A percentile compares a stretch with the other conserved stretches of the same genome.
Evolutionary conservation across 2,888 invertebrate genomes (phyloP).

Genomic region (Polia nebulosa): DNA sequence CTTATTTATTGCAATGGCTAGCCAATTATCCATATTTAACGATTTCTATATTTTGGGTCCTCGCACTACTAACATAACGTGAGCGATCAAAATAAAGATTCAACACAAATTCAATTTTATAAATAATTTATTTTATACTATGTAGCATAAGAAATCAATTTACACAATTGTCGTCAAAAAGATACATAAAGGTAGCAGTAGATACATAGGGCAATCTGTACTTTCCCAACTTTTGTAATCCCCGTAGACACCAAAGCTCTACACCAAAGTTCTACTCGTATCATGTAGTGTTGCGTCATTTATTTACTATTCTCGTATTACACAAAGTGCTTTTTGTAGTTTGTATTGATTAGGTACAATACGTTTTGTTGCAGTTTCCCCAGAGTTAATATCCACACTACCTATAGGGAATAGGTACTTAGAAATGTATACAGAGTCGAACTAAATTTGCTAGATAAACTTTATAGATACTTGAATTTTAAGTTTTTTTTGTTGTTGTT

Average conservation of each 20-base stretch:
- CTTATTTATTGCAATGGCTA: slow-evolving; percentile 10
- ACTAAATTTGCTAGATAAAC: too few species aligned
- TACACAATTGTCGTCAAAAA: slow-evolving; percentile 39
- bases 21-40: neutral
- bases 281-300: slow-evolving; percentile 41
- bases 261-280: slow-evolving; percentile 49
- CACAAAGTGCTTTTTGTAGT: slow-evolving; percentile 59
- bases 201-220: slow-evolving; percentile 22
- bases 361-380: slow-evolving; percentile 21
- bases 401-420: too few species aligned
- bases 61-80: slow-evolving; percentile 14
- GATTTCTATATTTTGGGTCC: slow-evolving; percentile 1
- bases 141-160: slow-evolving; percentile 42
- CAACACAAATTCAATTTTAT: slow-evolving; percentile 37
- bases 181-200: slow-evolving; percentile 20
- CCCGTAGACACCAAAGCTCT: slow-evolving; percentile 42
- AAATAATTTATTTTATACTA: slow-evolving; percentile 59
- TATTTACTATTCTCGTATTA: slow-evolving; percentile 37
- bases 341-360: slow-evolving; percentile 33
- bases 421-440: too few species aligned
- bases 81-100: slow-evolving; percentile 25
- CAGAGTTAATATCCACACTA: neutral
- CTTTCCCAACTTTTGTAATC: slow-evolving; percentile 48
- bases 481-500: neutral
- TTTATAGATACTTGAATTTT: too few species aligned